Conservation (phyloP, 2,113 vertebrate species). For the Micronisus gabar region DNA sequence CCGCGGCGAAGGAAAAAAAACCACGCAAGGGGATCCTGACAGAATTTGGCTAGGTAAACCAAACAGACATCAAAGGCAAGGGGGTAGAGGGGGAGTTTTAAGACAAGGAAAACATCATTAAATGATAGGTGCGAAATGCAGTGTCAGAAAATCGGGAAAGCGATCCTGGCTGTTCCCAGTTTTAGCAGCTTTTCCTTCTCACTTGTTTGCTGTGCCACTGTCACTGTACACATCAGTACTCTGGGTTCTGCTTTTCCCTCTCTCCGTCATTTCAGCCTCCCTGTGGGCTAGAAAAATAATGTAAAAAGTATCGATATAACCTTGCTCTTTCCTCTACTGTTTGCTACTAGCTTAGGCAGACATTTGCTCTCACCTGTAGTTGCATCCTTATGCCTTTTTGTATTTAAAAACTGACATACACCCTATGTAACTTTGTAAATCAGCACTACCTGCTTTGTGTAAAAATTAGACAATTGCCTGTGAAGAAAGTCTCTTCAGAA, state of each 20-base stretch:
- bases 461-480: not conserved
- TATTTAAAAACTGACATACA: not conserved
- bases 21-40: not conserved
- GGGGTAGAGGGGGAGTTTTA: not conserved
- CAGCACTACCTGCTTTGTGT: not conserved
- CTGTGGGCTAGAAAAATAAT: not conserved
- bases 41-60: slow-evolving; percentile 26
- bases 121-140: not conserved
- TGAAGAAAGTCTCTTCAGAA: not conserved
- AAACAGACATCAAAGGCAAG: slow-evolving; percentile 24
- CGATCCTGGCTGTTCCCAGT: not conserved
- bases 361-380: not conserved
- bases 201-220: not conserved
- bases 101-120: slow-evolving; percentile 6
- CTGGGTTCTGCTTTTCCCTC: not conserved
- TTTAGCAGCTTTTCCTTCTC: slow-evolving; percentile 27
- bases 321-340: not conserved
- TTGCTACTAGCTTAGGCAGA: not conserved
- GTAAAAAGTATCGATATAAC: not conserved
- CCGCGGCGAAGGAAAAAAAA: slow-evolving; percentile 9
- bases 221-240: not conserved
- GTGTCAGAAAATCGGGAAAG: slow-evolving; percentile 12
- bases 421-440: not conserved
- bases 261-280: not conserved
- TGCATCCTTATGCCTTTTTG: not conserved